Evolutionary conservation across 2,888 invertebrate genomes (phyloP), one percentile per base, ranked within the genome.

Genomic region (Zygogramma bicolorata): DNA sequence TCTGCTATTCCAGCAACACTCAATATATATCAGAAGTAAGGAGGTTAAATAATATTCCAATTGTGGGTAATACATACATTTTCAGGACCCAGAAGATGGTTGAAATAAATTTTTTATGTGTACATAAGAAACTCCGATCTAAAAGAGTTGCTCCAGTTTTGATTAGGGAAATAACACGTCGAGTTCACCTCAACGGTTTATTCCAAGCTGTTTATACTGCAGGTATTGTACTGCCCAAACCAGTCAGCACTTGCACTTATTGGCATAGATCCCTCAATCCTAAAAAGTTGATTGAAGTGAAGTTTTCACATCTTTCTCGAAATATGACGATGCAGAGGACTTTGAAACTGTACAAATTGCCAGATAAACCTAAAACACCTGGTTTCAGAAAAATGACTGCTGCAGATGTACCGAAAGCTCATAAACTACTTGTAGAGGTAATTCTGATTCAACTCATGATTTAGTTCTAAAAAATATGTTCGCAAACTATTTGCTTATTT

Each of bases 281-380:
- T 78, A 97, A 97, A 88, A 99, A 99, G 88, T 89, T 99, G 85
- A 98, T 99, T 83, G 99, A 99, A 69, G 95, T 97, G 60, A 97
- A 97, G 85, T 99, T 99, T 88, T 99, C 98, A 60, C 97, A 98
- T 87, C 89, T 99, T 77, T 96, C 97, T 66, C 92, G 97, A 70
- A 99, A 99, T 87, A 99, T 99, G 99, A 99, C 99, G 22, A 97
- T 99, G 96, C 98, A 98, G 87, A 91, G 99, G 85, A 99, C 98
- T 25, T 90, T 99, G 65, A 99, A 98, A 87, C 90, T 99, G 73
- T 98, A 95, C 88, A 97, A 97, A 88, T 90, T 99, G 79, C 97
- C 99, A 20, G 97, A 98, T 82, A 91, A 90, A 80, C 93, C 96
- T n/a, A 94, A 92, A 86, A 95, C 95, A 31, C 91, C 92, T 65